Evolutionary conservation across 2,113 vertebrate species (phyloP).

Genomic region (Callionymus lyra): DNA sequence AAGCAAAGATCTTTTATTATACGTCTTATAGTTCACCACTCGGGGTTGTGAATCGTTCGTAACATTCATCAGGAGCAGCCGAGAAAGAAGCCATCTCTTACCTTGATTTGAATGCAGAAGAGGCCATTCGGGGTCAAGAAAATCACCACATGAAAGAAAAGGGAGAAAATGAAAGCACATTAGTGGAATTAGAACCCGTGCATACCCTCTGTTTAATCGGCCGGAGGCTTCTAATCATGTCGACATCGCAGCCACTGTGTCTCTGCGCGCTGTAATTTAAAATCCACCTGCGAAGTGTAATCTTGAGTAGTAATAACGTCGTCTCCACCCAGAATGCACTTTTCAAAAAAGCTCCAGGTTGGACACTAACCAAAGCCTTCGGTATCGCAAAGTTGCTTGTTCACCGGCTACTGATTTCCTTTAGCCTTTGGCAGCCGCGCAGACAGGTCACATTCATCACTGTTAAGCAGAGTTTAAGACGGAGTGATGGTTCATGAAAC

Average conservation of each 20-base stretch:
- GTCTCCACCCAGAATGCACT: too few relatives aligned
- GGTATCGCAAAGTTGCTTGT: constrained; percentile 9
- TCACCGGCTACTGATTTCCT: constrained; percentile 40
- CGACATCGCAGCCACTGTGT: not conserved
- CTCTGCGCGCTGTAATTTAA: too few relatives aligned
- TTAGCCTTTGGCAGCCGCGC: constrained; percentile 19
- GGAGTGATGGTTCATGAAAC: constrained; percentile 1
- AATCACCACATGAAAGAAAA: constrained; percentile 15
- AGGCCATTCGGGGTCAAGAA: constrained; percentile 2
- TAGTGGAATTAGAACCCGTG: constrained; percentile 16
- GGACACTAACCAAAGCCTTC: too few relatives aligned
- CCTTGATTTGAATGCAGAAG: constrained; percentile 28
- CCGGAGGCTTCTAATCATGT: not conserved
- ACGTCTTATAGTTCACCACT: too few relatives aligned
- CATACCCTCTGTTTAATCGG: constrained; percentile 2
- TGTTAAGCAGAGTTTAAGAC: constrained; percentile 14
- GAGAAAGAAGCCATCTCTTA: constrained; percentile 30
- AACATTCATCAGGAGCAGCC: too few relatives aligned
- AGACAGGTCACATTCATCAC: constrained; percentile 37
- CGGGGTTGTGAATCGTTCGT: too few relatives aligned
- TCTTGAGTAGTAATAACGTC: too few relatives aligned
- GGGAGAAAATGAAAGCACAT: constrained; percentile 6
- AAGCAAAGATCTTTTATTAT: too few relatives aligned
- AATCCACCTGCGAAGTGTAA: too few relatives aligned
- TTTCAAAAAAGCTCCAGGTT: too few relatives aligned